A percentile compares a stretch with the other conserved stretches of the same genome.
Evolutionary conservation across 2,888 invertebrate species (phyloP).

Genomic region (Alcis repandata): DNA sequence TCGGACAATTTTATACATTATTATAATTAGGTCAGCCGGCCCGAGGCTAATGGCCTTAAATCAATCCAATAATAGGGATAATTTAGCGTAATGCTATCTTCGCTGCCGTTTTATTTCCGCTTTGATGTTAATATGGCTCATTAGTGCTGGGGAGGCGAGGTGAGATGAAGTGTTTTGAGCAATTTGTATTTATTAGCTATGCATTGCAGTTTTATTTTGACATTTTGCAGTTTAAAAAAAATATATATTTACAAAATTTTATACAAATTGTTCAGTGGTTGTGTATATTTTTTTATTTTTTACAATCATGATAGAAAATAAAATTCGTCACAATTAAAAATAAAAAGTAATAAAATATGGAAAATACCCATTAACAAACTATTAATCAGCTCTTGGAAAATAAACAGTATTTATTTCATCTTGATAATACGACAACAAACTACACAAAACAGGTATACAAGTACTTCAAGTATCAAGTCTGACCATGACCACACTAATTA

Average conservation of each 20-base stretch:
- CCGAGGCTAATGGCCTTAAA: slow-evolving; percentile 54
- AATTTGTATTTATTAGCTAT: not conserved
- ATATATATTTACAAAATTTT: no score
- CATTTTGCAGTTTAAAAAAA: no score
- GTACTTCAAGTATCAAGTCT: slow-evolving; percentile 11
- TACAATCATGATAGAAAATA: no score
- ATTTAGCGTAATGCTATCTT: slow-evolving; percentile 55
- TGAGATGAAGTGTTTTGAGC: not conserved
- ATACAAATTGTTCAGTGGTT: no score
- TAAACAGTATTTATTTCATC: no score
- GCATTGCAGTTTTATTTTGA: not conserved
- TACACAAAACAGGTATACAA: not conserved
- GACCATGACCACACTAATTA: slow-evolving; percentile 20
- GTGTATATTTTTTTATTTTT: no score
- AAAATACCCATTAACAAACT: no score
- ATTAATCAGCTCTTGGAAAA: no score
- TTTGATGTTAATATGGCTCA: slow-evolving; percentile 36
- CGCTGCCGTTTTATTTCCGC: slow-evolving; percentile 45
- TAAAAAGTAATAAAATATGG: no score
- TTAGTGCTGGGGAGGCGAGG: not conserved
- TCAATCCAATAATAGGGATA: slow-evolving; percentile 57
- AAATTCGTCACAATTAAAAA: no score
- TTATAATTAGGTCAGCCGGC: slow-evolving; percentile 44
- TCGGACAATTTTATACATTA: slow-evolving; percentile 35
- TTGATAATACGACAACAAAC: no score